These are phyloP conservation scores for Strigamia crassipes DNA, from an alignment of 2,888 invertebrate species.

Conservation along the genomic window DNA sequence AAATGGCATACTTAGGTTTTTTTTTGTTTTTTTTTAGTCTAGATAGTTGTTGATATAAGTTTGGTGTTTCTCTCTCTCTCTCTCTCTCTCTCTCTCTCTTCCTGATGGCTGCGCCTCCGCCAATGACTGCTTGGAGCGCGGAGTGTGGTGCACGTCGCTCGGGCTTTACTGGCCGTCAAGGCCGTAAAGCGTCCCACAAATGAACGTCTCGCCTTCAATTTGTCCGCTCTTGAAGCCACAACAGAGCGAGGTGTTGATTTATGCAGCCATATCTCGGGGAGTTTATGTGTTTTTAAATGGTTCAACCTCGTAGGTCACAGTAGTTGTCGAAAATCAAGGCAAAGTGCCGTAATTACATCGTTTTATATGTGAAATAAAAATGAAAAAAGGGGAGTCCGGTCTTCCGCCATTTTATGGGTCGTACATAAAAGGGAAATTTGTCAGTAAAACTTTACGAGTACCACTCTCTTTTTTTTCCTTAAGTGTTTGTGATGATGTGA, in stretches of 20 bases:
- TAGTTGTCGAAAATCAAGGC: slow-evolving; percentile 48
- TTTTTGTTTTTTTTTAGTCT: background rate
- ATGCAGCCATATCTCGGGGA: slow-evolving; percentile 45
- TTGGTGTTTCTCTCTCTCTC: background rate
- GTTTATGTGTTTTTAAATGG: slow-evolving; percentile 48
- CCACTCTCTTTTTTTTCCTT: slow-evolving; percentile 45
- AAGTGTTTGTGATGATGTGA: slow-evolving; percentile 49
- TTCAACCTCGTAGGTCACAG: slow-evolving; percentile 47
- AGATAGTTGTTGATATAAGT: background rate
- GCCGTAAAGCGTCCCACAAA: slow-evolving; percentile 47
- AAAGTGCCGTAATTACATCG: slow-evolving; percentile 48
- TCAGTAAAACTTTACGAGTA: slow-evolving; percentile 49
- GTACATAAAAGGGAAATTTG: slow-evolving; percentile 47
- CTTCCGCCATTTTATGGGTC: slow-evolving; percentile 48
- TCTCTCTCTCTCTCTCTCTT: background rate
- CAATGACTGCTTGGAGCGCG: slow-evolving; percentile 30
- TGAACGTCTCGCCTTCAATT: slow-evolving; percentile 47
- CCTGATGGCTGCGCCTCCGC: slow-evolving; percentile 41
- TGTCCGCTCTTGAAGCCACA: slow-evolving; percentile 45
- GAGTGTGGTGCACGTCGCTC: slow-evolving; percentile 32
- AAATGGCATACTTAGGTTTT: background rate
- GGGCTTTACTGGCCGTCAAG: slow-evolving; percentile 46
- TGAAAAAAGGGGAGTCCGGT: slow-evolving; percentile 46
- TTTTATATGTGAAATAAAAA: slow-evolving; percentile 48
- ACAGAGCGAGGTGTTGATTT: slow-evolving; percentile 46